phyloP scores from a whole-genome alignment of 37 sponge, comb jelly and placozoan genomes.

The Beroe forskalii region DNA sequence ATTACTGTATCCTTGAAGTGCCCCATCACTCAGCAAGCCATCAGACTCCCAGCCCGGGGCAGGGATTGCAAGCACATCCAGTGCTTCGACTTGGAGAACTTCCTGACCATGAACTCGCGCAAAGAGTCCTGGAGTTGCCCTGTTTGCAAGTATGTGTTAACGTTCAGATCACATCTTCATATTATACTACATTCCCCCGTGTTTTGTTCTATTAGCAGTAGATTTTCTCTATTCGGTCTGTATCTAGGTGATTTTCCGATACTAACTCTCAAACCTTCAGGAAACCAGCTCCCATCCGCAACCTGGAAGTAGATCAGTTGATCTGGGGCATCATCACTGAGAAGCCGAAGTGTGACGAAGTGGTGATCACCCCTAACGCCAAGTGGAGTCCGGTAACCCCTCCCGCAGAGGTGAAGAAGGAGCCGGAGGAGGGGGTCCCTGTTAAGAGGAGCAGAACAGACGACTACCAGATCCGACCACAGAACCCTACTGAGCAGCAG shows the following conservation, averaged over 20 bases:
- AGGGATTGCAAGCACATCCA: constrained; percentile 56
- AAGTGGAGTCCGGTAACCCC: constrained; percentile 30
- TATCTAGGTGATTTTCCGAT: no score
- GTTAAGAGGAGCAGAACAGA: constrained; percentile 41
- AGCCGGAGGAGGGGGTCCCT: constrained; percentile 24
- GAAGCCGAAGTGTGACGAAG: constrained; percentile 49
- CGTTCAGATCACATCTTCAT: not conserved
- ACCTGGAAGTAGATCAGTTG: constrained; percentile 52
- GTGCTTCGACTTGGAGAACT: constrained; percentile 61
- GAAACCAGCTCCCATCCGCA: constrained; percentile 37
- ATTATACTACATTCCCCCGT: not conserved
- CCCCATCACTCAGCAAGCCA: constrained; percentile 57
- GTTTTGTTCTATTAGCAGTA: not conserved
- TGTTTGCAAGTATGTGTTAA: constrained; percentile 60
- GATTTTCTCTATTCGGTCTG: no score
- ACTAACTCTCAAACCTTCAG: no score
- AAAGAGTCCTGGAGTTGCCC: constrained; percentile 61
- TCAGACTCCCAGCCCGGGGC: constrained; percentile 44
- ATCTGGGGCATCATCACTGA: constrained; percentile 50
- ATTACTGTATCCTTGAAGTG: constrained; percentile 48
- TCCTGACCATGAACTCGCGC: constrained; percentile 39
- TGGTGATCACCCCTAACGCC: constrained; percentile 42
- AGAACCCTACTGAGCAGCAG: not conserved
- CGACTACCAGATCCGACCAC: constrained; percentile 47
- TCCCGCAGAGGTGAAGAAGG: constrained; percentile 18